A percentile compares a stretch with the other conserved stretches of the same genome.
These are phyloP conservation scores for Acanthosepion lycidas DNA, from an alignment of 2,888 invertebrate species.

Conservation along the genomic window DNA sequence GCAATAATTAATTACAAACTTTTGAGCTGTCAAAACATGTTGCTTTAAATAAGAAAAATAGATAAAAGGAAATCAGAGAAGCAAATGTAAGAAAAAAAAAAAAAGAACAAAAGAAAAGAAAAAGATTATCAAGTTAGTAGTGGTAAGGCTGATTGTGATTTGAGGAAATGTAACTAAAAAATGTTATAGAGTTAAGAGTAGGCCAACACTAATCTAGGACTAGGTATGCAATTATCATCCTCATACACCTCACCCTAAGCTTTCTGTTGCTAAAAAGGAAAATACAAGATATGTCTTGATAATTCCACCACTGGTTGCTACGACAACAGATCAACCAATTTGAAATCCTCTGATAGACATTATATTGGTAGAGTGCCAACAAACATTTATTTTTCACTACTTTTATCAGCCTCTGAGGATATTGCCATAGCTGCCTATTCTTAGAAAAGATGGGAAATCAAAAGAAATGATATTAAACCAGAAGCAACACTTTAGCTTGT, in stretches of 20 bases:
- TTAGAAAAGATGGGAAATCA: slow-evolving; percentile 13
- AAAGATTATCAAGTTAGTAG: background rate
- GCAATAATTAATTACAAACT: slow-evolving; percentile 6
- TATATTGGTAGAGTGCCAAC: background rate
- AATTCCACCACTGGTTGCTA: slow-evolving; percentile 33
- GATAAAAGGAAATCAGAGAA: slow-evolving; percentile 15
- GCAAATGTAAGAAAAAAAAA: background rate
- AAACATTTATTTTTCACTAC: slow-evolving; percentile 33
- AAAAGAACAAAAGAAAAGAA: background rate
- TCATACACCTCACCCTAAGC: background rate
- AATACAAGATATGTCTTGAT: slow-evolving; percentile 33
- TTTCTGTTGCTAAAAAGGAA: slow-evolving; percentile 25
- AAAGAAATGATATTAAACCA: slow-evolving; percentile 1
- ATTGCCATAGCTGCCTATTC: background rate
- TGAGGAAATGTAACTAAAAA: background rate
- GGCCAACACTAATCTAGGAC: slow-evolving; percentile 33
- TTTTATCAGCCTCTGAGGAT: slow-evolving; percentile 12
- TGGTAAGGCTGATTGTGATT: slow-evolving; percentile 10
- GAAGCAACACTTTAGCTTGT: slow-evolving; percentile 4
- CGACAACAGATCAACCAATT: slow-evolving; percentile 20
- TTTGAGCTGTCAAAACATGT: background rate
- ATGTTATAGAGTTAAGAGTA: slow-evolving; percentile 33
- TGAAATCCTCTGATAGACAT: slow-evolving; percentile 33
- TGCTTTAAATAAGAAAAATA: background rate
- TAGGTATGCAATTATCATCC: background rate